Evolutionary conservation across 2,113 vertebrate species (phyloP).

Genomic region (Cyanoliseus patagonus): DNA sequence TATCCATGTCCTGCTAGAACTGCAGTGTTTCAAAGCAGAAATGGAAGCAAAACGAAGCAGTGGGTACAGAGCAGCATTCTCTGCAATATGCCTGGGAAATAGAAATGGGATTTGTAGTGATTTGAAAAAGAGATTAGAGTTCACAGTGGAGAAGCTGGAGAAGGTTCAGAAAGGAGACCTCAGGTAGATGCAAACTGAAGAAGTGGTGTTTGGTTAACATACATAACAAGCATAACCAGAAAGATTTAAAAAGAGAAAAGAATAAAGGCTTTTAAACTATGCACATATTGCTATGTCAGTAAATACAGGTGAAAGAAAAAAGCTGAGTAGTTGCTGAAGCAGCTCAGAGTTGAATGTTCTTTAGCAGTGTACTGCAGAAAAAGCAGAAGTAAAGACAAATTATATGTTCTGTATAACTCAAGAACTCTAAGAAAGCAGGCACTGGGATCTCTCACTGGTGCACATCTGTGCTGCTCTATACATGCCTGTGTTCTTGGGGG

Average conservation of each 20-base stretch:
- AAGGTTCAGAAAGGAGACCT: neutral
- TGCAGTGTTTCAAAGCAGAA: neutral
- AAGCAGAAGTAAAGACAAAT: neutral
- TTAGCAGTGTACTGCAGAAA: neutral
- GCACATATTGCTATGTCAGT: neutral
- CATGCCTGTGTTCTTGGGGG: fast-evolving
- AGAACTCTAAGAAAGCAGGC: neutral
- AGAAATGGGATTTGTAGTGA: neutral
- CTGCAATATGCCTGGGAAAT: neutral
- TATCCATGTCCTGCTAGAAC: neutral
- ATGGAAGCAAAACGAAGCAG: neutral
- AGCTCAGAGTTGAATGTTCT: neutral
- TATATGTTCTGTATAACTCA: neutral
- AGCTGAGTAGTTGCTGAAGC: neutral
- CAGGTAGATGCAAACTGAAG: neutral
- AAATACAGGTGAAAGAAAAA: neutral
- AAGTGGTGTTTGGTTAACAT: neutral
- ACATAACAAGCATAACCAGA: neutral
- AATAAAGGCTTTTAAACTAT: neutral
- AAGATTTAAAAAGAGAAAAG: neutral
- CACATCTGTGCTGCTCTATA: neutral
- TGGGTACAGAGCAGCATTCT: neutral
- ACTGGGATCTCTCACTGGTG: neutral
- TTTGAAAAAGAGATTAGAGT: neutral
- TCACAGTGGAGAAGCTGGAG: neutral